Conservation (phyloP, 1,140 invertebrate genomes). For the Lepeophtheirus salmonis region DNA sequence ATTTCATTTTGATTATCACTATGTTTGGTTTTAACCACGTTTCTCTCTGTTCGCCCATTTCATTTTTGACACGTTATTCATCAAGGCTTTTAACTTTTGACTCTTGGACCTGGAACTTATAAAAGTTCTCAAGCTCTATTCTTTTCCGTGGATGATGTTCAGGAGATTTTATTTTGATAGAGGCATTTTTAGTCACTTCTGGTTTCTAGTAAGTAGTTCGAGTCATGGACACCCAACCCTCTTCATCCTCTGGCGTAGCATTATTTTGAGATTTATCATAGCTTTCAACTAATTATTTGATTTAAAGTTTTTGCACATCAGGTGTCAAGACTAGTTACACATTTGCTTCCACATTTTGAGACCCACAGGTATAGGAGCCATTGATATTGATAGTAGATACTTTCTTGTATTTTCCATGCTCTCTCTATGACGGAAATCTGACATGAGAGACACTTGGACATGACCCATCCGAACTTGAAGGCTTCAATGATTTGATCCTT, state of each 20-base stretch:
- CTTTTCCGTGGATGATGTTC: background rate
- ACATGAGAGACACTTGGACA: background rate
- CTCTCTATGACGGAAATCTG: background rate
- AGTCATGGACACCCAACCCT: constrained; percentile 3
- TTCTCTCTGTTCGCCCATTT: background rate
- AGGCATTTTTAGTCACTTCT: background rate
- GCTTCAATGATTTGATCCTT: background rate
- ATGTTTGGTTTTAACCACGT: constrained; percentile 2
- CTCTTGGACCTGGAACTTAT: constrained; percentile 14
- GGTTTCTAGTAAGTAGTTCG: background rate
- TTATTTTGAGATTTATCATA: background rate
- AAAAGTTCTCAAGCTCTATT: constrained; percentile 10
- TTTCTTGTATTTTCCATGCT: background rate
- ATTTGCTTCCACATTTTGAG: background rate
- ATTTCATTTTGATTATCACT: too few species aligned
- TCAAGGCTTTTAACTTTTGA: background rate
- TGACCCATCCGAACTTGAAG: background rate
- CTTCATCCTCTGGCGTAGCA: background rate
- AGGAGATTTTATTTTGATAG: background rate
- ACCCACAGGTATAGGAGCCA: background rate
- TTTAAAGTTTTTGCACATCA: background rate
- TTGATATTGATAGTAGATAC: background rate
- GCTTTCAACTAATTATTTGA: background rate
- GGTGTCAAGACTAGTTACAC: background rate
- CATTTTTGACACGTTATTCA: background rate